Percentiles rank a stretch among this genome's conserved stretches.
Evolutionary conservation across 2,113 vertebrate genomes (phyloP).

Genomic region (Oryzias melastigma): DNA sequence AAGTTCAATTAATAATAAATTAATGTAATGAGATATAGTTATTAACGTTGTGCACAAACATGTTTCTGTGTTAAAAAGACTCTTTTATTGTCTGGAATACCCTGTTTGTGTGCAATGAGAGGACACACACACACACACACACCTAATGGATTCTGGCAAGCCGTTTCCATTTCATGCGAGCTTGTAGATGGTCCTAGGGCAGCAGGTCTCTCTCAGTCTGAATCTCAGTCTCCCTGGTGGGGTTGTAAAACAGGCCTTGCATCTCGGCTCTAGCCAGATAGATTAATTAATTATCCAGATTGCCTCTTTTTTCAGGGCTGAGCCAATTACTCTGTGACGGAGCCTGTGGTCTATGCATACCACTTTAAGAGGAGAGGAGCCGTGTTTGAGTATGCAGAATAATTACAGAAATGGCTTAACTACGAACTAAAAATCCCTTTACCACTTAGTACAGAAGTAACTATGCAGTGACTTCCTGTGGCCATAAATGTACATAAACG

Average conservation of each 20-base stretch:
- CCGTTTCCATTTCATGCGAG: slow-evolving; percentile 41
- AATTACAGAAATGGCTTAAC: slow-evolving; percentile 92
- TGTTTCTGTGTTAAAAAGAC: no score
- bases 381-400: slow-evolving; percentile 60
- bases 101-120: no score
- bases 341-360: slow-evolving; percentile 84
- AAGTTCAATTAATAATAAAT: no score
- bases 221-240: slow-evolving; percentile 70
- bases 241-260: slow-evolving; percentile 88
- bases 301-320: slow-evolving; percentile 79
- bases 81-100: no score
- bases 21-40: no score
- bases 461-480: slow-evolving; percentile 38
- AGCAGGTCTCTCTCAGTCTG: slow-evolving; percentile 53
- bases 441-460: slow-evolving; percentile 40
- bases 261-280: slow-evolving; percentile 89
- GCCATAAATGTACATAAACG: slow-evolving; percentile 51
- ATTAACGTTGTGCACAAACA: no score
- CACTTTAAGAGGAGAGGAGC: slow-evolving; percentile 44
- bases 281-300: slow-evolving; percentile 90
- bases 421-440: slow-evolving; percentile 42
- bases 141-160: slow-evolving; percentile 31
- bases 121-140: not conserved
- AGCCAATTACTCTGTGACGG: slow-evolving; percentile 86
- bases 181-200: slow-evolving; percentile 73